Evolutionary conservation across 2,113 vertebrate species (phyloP).

Genomic region (Cervus canadensis): DNA sequence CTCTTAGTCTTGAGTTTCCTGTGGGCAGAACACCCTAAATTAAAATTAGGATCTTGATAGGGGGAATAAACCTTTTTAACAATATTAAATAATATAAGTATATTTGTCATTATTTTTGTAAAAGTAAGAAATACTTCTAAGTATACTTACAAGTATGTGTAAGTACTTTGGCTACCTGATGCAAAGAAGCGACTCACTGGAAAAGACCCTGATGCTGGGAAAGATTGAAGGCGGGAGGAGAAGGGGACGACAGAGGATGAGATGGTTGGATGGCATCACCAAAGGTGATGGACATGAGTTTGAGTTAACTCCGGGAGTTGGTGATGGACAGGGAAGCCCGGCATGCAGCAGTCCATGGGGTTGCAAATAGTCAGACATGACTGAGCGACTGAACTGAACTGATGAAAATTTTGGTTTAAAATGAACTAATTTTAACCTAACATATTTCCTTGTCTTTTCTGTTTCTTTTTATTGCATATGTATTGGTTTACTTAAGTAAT

Average conservation of each 20-base stretch:
- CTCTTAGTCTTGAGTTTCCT: background rate
- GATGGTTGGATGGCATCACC: background rate
- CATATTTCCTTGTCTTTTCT: background rate
- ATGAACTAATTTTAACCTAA: background rate
- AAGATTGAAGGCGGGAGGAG: background rate
- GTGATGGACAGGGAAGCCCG: background rate
- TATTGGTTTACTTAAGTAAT: background rate
- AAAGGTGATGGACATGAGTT: background rate
- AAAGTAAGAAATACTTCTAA: background rate
- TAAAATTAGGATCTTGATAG: background rate
- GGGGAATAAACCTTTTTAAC: background rate
- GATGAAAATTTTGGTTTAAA: background rate
- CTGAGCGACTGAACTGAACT: background rate
- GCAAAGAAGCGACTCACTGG: fast-evolving
- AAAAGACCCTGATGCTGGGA: background rate
- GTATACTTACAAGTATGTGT: background rate
- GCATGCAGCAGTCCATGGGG: background rate
- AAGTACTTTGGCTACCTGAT: background rate
- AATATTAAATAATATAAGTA: background rate
- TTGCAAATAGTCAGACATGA: background rate
- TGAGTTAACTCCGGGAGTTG: background rate
- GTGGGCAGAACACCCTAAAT: background rate
- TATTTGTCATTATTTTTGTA: background rate
- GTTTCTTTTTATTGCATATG: background rate
- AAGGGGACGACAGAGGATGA: background rate